Evolutionary conservation across 2,888 invertebrate genomes (phyloP), one percentile per base, ranked within the genome.

Genomic region (Pterostichus niger): DNA sequence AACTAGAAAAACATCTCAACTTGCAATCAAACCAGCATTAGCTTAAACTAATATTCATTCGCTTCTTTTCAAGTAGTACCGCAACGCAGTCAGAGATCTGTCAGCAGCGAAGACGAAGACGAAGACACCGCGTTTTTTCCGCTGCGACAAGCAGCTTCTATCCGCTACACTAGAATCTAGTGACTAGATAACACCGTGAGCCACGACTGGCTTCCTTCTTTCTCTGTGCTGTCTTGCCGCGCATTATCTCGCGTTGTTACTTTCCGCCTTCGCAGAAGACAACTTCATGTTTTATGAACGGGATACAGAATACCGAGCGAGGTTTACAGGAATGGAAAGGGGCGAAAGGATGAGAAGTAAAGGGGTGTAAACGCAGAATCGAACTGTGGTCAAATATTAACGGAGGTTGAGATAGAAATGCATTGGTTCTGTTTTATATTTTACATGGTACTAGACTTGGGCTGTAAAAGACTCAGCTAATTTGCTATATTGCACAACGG

Each of bases 191-290:
- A 52, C 52, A 52, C 52, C 52, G 52, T n/a, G 46, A 46, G 11
- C 46, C 10, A 9, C 40, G 40, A 7, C 40, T 6, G 9, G 40
- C 9, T 40, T 9, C 9, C 40, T 6, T 40, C 40, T 40, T 52
- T n/a, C 52, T n/a, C 52, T 40, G 9, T 40, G n/a, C 52, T 52
- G 52, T 52, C 52, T 52, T 52, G 52, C n/a, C 11, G 52, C 31
- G 59, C 61, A 79, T 61, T 64, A 79, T 79, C 79, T 79, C 79
- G 79, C 49, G 79, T 79, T 79, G 79, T 46, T 79, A 79, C 61
- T 79, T 64, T 31, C 49, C 31, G 78, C 59, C 52, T 17, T 40
- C 61, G 75, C 40, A 6, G 31, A 79, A 64, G 64, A 59, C 46
- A 44, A 64, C 61, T 79, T 79, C 61, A 79, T 79, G 79, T 61